These are phyloP conservation scores for Electrophaes corylata DNA, from an alignment of 2,888 invertebrate genomes.

Conservation along the genomic window DNA sequence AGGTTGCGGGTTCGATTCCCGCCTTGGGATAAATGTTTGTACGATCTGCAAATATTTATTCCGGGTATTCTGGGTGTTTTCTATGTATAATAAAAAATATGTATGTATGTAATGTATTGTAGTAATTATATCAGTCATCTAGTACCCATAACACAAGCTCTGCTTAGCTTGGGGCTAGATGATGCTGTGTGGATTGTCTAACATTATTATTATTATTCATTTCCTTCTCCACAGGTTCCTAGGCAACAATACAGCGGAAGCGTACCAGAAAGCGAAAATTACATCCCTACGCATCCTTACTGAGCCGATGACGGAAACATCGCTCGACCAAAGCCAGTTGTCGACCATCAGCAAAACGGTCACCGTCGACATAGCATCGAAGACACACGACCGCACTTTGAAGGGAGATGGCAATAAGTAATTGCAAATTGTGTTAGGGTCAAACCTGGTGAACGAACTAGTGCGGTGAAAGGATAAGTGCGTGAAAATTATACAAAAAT, in stretches of 20 bases:
- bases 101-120: no score
- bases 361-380: slow-evolving; percentile 77
- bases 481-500: neutral
- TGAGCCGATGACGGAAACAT: slow-evolving; percentile 49
- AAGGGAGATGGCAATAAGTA: slow-evolving; percentile 63
- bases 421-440: neutral
- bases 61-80: no score
- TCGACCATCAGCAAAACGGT: slow-evolving; percentile 79
- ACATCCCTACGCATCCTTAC: slow-evolving; percentile 90
- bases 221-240: slow-evolving; percentile 87
- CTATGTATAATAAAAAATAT: no score
- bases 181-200: no score
- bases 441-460: neutral
- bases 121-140: no score
- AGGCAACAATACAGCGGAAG: slow-evolving; percentile 93
- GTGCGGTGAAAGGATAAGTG: neutral
- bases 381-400: slow-evolving; percentile 68
- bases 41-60: no score
- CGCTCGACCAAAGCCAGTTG: slow-evolving; percentile 57
- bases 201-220: no score
- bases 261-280: slow-evolving; percentile 96
- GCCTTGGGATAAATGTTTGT: no score
- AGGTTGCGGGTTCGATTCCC: no score
- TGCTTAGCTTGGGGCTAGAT: no score
- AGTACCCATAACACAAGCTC: no score